Percentiles rank a stretch among this genome's conserved stretches.
Evolutionary conservation across 2,888 invertebrate genomes (phyloP).

Genomic region (Myopa testacea): DNA sequence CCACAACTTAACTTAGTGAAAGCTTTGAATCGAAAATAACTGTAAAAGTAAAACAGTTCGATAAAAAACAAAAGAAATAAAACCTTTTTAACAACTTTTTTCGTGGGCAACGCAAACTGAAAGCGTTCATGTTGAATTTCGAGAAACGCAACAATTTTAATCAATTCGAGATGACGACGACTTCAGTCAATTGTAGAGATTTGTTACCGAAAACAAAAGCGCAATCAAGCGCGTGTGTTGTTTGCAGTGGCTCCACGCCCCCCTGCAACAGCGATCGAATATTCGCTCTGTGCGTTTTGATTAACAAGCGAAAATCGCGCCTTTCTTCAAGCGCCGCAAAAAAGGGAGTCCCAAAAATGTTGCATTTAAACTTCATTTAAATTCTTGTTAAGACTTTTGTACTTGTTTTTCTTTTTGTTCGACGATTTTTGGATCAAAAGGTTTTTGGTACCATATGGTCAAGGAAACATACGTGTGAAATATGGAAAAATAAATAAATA

Average conservation of each 20-base stretch:
- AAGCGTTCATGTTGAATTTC: too few species aligned
- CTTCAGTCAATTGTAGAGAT: neutral
- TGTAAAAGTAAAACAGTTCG: too few species aligned
- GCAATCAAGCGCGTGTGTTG: neutral
- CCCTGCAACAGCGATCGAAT: neutral
- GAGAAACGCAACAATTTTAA: neutral
- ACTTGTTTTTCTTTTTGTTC: neutral
- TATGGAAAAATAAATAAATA: neutral
- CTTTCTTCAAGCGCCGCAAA: neutral
- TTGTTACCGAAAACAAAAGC: neutral
- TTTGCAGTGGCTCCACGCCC: neutral
- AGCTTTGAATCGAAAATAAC: too few species aligned
- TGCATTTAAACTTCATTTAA: conserved; percentile 23
- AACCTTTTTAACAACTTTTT: too few species aligned
- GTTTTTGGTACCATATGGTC: neutral
- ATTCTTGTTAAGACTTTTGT: conserved; percentile 25
- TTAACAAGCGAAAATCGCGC: conserved; percentile 8
- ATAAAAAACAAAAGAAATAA: too few species aligned
- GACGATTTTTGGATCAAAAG: neutral
- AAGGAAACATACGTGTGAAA: neutral
- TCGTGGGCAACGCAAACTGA: too few species aligned
- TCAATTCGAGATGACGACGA: neutral
- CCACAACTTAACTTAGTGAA: too few species aligned
- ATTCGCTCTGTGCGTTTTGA: neutral
- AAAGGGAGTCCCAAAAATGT: neutral